Evolutionary conservation across 2,888 invertebrate species (phyloP), one percentile per base, ranked within the genome.

Genomic region (Antheraea assamensis): DNA sequence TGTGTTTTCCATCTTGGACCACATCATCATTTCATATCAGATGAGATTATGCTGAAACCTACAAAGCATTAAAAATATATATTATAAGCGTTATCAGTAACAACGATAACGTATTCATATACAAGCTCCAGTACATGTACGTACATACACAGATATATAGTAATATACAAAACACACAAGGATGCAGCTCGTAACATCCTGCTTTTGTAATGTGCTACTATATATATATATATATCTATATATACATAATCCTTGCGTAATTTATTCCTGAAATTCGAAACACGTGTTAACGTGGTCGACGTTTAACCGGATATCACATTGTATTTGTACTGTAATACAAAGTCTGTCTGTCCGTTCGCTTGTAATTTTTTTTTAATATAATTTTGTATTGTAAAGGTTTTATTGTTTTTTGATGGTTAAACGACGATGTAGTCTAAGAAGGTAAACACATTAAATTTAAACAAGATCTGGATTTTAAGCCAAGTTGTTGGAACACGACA

Each of bases 241-340:
- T 71, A 71, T 35, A 35, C 3, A 35, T 71, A 31, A 58, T 55
- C 21, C 19, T 31, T 58, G 55, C 21, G 70, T 35, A 70, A 61
- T 24, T 61, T 10, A 27, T 61, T 61, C 61, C 61, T 61, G 61
- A 61, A 61, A 61, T 61, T 61, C 27, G 15, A 61, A 61, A 61
- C 61, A 61, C 27, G 17, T 61, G 61, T 27, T 61, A 21, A 55
- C 55, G 0, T n/a, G 8, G 55, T n/a, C 55, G 55, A n/a, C n/a
- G 55, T 27, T 61, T 3, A 61, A 27, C 61, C 24, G 61, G 27
- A 61, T 4, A 27, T 61, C 61, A 19, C 13, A 3, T 4, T 61
- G 15, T 61, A 61, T 61, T 15, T 61, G 27, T 27, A 58, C 17
- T 61, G n/a, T 55, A 55, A 55, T 7, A 55, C n/a, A 58, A 58